Base-by-base conservation (phyloP, 1,140 invertebrate species). In the Mercenaria mercenaria region DNA sequence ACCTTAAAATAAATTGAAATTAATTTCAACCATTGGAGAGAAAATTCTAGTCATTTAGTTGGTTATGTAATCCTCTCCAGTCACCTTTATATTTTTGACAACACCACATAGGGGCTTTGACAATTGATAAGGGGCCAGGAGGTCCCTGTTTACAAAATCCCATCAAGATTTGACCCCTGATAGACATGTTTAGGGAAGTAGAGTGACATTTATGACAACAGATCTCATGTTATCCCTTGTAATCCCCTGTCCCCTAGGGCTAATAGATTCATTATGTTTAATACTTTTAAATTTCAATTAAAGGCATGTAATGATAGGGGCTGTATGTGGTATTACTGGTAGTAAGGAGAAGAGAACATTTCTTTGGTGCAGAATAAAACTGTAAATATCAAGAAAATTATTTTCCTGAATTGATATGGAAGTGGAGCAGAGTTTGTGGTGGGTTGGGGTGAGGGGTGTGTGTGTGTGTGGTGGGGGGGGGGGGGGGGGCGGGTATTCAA, bases 131-230 rank as follows among this genome's bases (percentile, higher is more conserved):
- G 41, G 74, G 74, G 41, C 74, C 34, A 20, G 0, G 26, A 50
- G 41, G n/a, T 50, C 20, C 80, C 34, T 64, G 52, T 61, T 61
- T 61, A 47, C 59, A 69, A 85, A 72, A n/a, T 50, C 50, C 67
- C 29, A 74, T 74, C 72, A 72, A 50, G 82, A 85, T 85, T 85
- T 85, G 82, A 85, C 82, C 82, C 43, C 41, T 69, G 61, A 72
- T 72, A 85, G 61, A 61, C 47, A 29, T 72, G 37, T 50, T 50
- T 50, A 72, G 39, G 67, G 67, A 85, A 85, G 41, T 69, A 52
- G 61, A 13, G 13, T 85, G 82, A 85, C 82, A 85, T 74, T 85
- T 85, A 74, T 74, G 61, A 74, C 61, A 85, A 50, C 34, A 39
- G 39, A 43, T 20, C 34, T 26, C 32, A 13, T 72, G 37, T 72